Base-by-base conservation (phyloP, 2,888 invertebrate genomes). In the Epinotia nisella region DNA sequence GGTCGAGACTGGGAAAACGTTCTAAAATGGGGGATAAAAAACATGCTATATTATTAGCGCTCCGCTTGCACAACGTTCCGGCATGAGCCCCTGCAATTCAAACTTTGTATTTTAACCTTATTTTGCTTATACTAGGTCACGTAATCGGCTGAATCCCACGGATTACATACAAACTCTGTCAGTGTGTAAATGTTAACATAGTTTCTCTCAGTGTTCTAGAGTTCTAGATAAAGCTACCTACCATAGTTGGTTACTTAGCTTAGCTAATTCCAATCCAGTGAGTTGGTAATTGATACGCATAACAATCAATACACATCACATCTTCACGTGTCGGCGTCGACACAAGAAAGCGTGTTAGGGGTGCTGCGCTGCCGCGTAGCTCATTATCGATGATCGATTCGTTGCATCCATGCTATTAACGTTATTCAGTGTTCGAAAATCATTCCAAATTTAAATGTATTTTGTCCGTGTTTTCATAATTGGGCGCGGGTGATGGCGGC, bases 401-500 rank as follows among this genome's bases (percentile, higher is more conserved):
- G 58, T 45, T 75, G 76, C 70, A 66, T 79, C 80, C 81, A 80
- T 70, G 78, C 82, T 62, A 75, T 72, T 81, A 85, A 81, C 79
- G 83, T 82, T 83, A 84, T 87, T 88, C 86, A 84, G 85, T 84
- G 86, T 85, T 85, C 84, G 83, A 77, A 81, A 80, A 81, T 81
- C 86, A 83, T 84, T 86, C 85, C 82, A 88, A 91, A 91, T 89
- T 90, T 90, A 83, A 83, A 83, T 83, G 90, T 92, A 93, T 93
- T 93, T 93, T 92, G 92, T 91, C 91, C 88, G 90, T 92, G 93
- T 93, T 93, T 93, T 93, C 92, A 92, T 93, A 93, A 93, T 93
- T 93, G 92, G 92, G 90, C 87, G 89, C 85, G 87, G 86, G 89
- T 78, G 82, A 82, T 77, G 76, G 76, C 78, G 82, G 80, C 75